Percentiles rank a stretch among this genome's conserved stretches.
Conservation (phyloP, 2,888 invertebrate species). For the Dicroscelio sp. region DNA sequence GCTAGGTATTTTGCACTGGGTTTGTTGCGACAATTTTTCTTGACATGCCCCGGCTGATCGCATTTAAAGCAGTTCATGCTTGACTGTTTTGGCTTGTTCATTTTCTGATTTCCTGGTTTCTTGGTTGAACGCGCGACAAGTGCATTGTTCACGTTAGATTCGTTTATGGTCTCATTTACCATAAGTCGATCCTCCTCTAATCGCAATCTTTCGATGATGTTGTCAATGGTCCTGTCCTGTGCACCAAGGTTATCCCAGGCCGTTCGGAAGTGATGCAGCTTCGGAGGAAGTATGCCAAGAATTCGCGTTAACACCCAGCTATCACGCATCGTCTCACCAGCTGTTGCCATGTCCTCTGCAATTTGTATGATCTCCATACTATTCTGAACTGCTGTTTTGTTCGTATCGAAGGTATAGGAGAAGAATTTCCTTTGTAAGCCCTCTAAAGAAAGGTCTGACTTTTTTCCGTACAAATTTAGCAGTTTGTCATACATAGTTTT, state of each 20-base stretch:
- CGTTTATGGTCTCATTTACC: constrained; percentile 28
- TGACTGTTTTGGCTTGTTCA: neutral
- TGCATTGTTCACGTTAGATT: neutral
- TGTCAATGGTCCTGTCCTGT: constrained; percentile 66
- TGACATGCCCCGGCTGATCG: neutral
- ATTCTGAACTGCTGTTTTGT: constrained; percentile 81
- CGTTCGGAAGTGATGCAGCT: constrained; percentile 82
- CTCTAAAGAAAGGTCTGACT: constrained; percentile 80
- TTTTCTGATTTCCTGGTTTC: neutral
- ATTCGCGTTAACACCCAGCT: constrained; percentile 68
- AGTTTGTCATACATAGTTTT: constrained; percentile 75
- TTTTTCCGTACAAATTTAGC: constrained; percentile 78
- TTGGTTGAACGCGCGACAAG: neutral
- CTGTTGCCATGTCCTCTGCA: constrained; percentile 77
- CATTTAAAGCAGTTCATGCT: neutral
- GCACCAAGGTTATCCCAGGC: constrained; percentile 80
- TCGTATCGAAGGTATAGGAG: constrained; percentile 79
- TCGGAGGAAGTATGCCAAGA: constrained; percentile 80
- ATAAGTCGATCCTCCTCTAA: constrained; percentile 66
- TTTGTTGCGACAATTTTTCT: neutral
- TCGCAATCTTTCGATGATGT: constrained; percentile 49
- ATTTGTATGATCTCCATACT: constrained; percentile 75
- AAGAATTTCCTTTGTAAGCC: constrained; percentile 83
- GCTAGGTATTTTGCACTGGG: neutral
- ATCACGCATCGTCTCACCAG: constrained; percentile 78